These are phyloP conservation scores for Palaemon carinicauda DNA, from an alignment of 1,140 invertebrate species.

Conservation along the genomic window DNA sequence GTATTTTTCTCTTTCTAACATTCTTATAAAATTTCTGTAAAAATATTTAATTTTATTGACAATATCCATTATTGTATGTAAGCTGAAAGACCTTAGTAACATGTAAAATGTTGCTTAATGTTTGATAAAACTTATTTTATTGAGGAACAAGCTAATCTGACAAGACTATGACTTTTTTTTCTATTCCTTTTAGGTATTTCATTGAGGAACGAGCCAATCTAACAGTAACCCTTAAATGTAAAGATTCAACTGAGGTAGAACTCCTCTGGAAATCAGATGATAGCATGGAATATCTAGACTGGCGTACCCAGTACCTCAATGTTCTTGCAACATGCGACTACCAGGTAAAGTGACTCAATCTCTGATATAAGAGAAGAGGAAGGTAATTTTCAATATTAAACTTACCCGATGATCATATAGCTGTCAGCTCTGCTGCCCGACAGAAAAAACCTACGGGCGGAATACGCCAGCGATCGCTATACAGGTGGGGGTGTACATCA, in stretches of 20 bases:
- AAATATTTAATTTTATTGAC: no score
- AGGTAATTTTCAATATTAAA: no score
- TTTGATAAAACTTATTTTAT: not conserved
- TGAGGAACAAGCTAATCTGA: not conserved
- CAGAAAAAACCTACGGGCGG: no score
- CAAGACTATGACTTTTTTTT: not conserved
- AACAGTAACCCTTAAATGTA: not conserved
- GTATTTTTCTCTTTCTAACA: not conserved
- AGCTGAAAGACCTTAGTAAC: no score
- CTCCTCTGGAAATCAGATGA: not conserved
- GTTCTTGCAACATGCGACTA: not conserved
- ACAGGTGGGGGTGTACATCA: no score
- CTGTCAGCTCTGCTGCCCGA: no score
- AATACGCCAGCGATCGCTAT: no score
- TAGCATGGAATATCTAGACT: slow-evolving; percentile 21
- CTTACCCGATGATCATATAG: no score
- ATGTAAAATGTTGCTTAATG: no score
- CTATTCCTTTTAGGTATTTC: not conserved
- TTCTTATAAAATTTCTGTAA: no score
- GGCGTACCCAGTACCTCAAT: slow-evolving; percentile 25
- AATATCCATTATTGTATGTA: no score
- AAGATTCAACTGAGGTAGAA: not conserved
- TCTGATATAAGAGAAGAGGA: not conserved
- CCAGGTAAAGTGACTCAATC: not conserved
- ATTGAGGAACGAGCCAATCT: not conserved